Conservation (phyloP, 1,140 invertebrate genomes). For the Pseudomyrmex pallidus region DNA sequence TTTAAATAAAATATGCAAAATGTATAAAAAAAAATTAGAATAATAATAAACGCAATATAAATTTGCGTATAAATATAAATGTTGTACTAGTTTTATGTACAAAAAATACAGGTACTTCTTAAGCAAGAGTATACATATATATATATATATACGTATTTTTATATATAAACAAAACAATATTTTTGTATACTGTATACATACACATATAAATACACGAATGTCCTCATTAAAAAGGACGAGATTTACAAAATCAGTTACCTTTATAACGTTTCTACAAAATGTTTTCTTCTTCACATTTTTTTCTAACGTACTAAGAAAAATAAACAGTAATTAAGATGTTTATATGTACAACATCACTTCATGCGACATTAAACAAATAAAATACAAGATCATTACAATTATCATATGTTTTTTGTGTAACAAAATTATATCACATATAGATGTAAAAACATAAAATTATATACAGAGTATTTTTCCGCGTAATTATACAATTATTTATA, state of each 20-base stretch:
- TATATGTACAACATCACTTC: background rate
- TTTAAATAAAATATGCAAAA: conserved; percentile 21
- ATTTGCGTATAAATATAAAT: conserved; percentile 18
- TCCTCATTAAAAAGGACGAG: background rate
- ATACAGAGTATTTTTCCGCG: background rate
- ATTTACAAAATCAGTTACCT: conserved; percentile 1
- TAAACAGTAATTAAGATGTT: conserved; percentile 27
- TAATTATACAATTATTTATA: too few relatives aligned
- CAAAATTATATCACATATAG: conserved; percentile 30
- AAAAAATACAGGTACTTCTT: conserved; percentile 62
- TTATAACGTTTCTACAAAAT: conserved; percentile 3
- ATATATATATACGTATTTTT: conserved; percentile 26
- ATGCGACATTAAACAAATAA: conserved; percentile 6
- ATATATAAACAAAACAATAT: conserved; percentile 1
- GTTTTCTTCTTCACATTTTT: conserved; percentile 1
- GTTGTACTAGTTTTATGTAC: conserved; percentile 34
- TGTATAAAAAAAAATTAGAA: conserved; percentile 12
- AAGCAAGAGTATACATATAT: conserved; percentile 43
- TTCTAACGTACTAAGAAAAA: background rate
- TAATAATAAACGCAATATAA: conserved; percentile 24
- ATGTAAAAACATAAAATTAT: conserved; percentile 41
- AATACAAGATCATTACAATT: background rate
- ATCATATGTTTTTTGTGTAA: conserved; percentile 13
- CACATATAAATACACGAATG: conserved; percentile 31
- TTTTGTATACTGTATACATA: conserved; percentile 10